Conservation (phyloP, 2,888 invertebrate genomes). For the Cryptocephalus primarius region DNA sequence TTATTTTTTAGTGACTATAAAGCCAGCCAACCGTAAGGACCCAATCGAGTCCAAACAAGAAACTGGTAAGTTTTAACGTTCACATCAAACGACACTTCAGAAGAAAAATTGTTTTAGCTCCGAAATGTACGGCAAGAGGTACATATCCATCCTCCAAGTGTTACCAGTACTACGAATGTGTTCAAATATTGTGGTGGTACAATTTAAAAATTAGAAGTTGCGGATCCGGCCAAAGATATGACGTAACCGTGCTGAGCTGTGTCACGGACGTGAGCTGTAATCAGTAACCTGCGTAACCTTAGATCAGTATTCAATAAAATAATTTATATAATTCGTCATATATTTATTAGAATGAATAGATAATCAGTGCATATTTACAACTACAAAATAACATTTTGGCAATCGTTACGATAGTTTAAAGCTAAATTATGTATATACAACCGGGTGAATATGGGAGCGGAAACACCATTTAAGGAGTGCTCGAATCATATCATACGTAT, state of each 20-base stretch:
- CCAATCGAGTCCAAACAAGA: neutral
- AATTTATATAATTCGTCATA: neutral
- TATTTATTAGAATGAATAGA: neutral
- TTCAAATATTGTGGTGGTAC: constrained; percentile 16
- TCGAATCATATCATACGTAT: too few species aligned
- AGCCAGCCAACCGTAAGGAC: neutral
- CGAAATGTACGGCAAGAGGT: constrained; percentile 7
- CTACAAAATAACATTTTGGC: neutral
- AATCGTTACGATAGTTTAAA: too few species aligned
- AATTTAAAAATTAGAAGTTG: constrained; percentile 10
- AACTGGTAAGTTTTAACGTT: neutral
- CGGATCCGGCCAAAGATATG: constrained; percentile 8
- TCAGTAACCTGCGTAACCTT: too few species aligned
- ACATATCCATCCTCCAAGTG: constrained; percentile 12
- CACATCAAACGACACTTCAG: constrained; percentile 3
- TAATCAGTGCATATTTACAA: neutral
- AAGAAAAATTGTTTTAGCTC: neutral
- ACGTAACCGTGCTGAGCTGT: constrained; percentile 6
- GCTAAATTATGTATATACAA: too few species aligned
- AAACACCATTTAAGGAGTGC: too few species aligned
- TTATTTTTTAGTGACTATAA: neutral
- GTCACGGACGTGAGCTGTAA: neutral
- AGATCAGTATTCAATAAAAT: neutral
- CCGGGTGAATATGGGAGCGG: too few species aligned
- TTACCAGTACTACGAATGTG: constrained; percentile 15